A percentile compares a stretch with the other conserved stretches of the same genome.
phyloP scores from a whole-genome alignment of 2,888 invertebrate species.

The Tanaodytes sp. region DNA sequence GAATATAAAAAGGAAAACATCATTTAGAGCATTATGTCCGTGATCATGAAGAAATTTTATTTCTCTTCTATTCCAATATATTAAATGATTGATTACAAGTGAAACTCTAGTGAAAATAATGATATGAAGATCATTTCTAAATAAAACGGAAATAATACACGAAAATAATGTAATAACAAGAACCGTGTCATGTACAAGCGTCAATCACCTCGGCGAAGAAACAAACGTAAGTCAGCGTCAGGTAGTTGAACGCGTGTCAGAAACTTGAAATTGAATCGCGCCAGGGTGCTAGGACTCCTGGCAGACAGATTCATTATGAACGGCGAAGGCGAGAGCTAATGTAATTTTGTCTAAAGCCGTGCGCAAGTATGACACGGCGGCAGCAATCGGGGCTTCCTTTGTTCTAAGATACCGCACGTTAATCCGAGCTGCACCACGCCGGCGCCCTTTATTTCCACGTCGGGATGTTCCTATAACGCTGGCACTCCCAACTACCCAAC shows the following conservation, averaged over 20 bases:
- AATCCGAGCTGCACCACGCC: slow-evolving; percentile 45
- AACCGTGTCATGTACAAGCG: slow-evolving; percentile 1
- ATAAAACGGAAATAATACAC: slow-evolving; percentile 1
- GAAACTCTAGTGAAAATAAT: no score
- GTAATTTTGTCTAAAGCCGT: slow-evolving; percentile 55
- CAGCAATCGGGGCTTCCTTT: slow-evolving; percentile 46
- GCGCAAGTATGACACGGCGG: slow-evolving; percentile 35
- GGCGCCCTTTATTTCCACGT: slow-evolving; percentile 50
- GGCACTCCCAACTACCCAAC: no score
- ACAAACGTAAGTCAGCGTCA: slow-evolving; percentile 16
- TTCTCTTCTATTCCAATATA: no score
- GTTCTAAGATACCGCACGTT: slow-evolving; percentile 54
- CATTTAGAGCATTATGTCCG: no score
- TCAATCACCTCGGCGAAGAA: slow-evolving; percentile 25
- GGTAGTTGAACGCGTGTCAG: slow-evolving; percentile 30
- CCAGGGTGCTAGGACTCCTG: slow-evolving; percentile 28
- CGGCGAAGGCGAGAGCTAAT: slow-evolving; percentile 55
- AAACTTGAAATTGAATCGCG: slow-evolving; percentile 44
- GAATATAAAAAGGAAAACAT: no score
- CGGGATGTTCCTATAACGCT: no score
- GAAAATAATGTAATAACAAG: not conserved
- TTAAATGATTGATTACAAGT: no score
- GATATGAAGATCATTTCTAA: not conserved
- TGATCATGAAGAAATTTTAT: no score
- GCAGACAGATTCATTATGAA: slow-evolving; percentile 44